Conservation (phyloP, 2,113 vertebrate species). For the Centropus unirufus region DNA sequence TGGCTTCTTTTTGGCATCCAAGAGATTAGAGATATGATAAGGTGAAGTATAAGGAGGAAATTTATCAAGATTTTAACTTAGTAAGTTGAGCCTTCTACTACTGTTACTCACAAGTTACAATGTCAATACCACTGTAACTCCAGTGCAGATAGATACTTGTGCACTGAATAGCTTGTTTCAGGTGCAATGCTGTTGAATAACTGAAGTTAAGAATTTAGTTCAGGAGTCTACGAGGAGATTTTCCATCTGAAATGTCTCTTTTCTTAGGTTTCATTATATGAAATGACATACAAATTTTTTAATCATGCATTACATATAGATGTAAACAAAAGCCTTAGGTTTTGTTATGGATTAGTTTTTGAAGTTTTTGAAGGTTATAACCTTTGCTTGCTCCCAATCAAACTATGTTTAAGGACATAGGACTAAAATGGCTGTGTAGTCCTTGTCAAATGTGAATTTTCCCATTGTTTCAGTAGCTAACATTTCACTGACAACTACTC, state of each 20-base stretch:
- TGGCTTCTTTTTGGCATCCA: not conserved
- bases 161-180: not conserved
- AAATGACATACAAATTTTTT: not conserved
- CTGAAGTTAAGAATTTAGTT: not conserved
- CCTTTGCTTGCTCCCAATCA: not conserved
- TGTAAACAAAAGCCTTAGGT: not conserved
- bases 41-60: not conserved
- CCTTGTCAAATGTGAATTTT: not conserved
- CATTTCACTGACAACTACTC: not conserved
- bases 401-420: not conserved
- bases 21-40: not conserved
- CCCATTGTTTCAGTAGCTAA: not conserved
- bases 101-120: not conserved
- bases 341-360: not conserved
- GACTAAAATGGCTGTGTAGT: not conserved
- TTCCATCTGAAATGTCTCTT: not conserved
- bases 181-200: not conserved
- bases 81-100: not conserved
- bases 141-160: not conserved
- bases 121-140: not conserved
- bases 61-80: not conserved
- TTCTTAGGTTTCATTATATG: not conserved
- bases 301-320: not conserved
- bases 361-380: not conserved
- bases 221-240: not conserved